Evolutionary conservation across 2,888 invertebrate genomes (phyloP), one percentile per base, ranked within the genome.

Genomic region (Ophion costatus): DNA sequence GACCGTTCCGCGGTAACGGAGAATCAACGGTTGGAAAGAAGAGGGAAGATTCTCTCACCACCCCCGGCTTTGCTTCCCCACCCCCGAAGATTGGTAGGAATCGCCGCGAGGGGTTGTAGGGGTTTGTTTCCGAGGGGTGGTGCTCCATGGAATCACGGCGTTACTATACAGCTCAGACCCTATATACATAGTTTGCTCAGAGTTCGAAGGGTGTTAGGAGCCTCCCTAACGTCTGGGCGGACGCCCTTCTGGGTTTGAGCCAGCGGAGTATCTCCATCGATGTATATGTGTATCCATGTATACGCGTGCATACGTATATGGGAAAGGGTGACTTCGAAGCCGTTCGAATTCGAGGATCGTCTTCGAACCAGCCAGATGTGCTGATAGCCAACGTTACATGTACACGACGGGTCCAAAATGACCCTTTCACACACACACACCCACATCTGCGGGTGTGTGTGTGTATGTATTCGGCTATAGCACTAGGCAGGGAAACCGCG

Each of bases 121-220:
- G 82, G 59, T 78, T 76, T 42, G 74, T 75, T 67, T 74, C 57
- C 80, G 33, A 67, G 20, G 66, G 66, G 59, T 67, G 69, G 59
- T 76, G 64, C 24, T 56, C 76, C 57, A 57, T 83, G 89, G 88
- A 90, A 90, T 90, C 89, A 90, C 90, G 88, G 89, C 90, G 88
- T 87, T 88, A 87, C 86, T 87, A 85, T 86, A 86, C 83, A 77
- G 71, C 38, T 11, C 59, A 10, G 51, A 2, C 51, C 2, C 59
- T 73, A 59, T 59, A 45, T 56, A 70, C 22, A n/a, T 63, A 33
- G 14, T 17, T 14, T 51, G 38, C 38, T 66, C 33, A 76, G 66
- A 56, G 33, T 66, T 24, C 11, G 20, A 76, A 20, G 66, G 76
- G 42, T 56, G 76, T n/a, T 29, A 20, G 29, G 56, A 9, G 4